Base-by-base conservation (phyloP, 2,113 vertebrate genomes). In the Quiscalus mexicanus region DNA sequence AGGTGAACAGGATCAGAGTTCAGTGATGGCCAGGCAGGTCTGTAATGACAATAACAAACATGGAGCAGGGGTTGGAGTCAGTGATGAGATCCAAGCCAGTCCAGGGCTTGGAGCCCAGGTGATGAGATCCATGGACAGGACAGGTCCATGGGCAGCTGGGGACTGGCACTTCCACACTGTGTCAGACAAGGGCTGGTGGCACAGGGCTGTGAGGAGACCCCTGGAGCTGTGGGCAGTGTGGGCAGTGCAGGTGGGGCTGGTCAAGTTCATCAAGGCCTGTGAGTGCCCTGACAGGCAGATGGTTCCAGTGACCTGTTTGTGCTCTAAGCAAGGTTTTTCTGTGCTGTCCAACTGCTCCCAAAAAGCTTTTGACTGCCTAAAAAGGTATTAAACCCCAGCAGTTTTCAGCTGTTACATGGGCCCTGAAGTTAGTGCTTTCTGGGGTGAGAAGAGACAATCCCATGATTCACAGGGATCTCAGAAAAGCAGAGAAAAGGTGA, bases 141-240 rank as follows among this genome's bases (percentile, higher is more conserved):
- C 35, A 55, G 21, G 33, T 71, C 28, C 44, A 8, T 30, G 49
- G 63, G 4, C 50, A 44, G 63, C n/a, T 56, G 33, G 62, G 58
- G 35, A 23, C 21, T 28, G 63, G 30, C 18, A 17, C 23, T 60
- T 47, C 44, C 3, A 6, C 0, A 0, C 5, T 27, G 14, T 7
- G 14, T 65, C 50, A 79, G 65, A 50, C 41, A 21, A 27, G 41
- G 63, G 31, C 37, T 52, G 58, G 12, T 33, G 67, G 63, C 18
- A 15, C 41, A 42, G 67, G 49, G 65, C 65, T 84, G 20, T 12
- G 5, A 18, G 19, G 55, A 67, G 62, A 30, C 23, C 37, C 19
- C 8, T 19, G 53, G 47, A 27, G 22, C 31, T 3, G 2, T 25
- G 49, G 42, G 35, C 41, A 76, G 15, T 25, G 28, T 31, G 45